Evolutionary conservation across 64 coral and sea anemone genomes (phyloP).

Genomic region (Astreopora myriophthalma): DNA sequence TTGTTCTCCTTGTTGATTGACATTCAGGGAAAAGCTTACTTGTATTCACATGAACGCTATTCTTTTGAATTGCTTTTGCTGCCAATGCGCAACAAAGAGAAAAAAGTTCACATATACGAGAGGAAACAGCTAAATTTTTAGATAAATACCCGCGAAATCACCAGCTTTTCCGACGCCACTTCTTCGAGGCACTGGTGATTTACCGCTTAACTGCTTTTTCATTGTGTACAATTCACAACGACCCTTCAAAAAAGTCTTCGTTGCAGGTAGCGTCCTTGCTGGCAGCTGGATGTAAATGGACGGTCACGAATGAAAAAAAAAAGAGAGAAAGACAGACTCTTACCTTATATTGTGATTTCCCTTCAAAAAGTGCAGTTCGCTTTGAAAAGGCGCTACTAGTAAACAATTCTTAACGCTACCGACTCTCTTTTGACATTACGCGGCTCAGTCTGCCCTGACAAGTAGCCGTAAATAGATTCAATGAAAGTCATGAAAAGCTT

Average conservation of each 20-base stretch:
- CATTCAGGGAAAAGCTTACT: background rate
- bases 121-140: background rate
- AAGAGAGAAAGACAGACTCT: background rate
- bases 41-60: background rate
- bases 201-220: conserved; percentile 18
- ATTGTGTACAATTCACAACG: background rate
- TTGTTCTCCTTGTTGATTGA: too few species aligned
- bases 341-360: background rate
- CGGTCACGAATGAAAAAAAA: background rate
- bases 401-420: background rate
- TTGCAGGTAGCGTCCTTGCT: background rate
- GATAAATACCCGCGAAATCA: background rate
- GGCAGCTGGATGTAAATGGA: background rate
- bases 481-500: background rate
- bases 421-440: background rate
- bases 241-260: background rate
- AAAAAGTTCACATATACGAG: background rate
- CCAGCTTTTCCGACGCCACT: background rate
- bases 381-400: too few species aligned
- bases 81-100: background rate
- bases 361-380: too few species aligned
- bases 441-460: background rate
- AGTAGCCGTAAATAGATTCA: background rate
- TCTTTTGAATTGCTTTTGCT: background rate
- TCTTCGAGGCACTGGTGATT: conserved; percentile 6